Evolutionary conservation across 2,888 invertebrate genomes (phyloP), one percentile per base, ranked within the genome.

Genomic region (Pegoplata infirma): DNA sequence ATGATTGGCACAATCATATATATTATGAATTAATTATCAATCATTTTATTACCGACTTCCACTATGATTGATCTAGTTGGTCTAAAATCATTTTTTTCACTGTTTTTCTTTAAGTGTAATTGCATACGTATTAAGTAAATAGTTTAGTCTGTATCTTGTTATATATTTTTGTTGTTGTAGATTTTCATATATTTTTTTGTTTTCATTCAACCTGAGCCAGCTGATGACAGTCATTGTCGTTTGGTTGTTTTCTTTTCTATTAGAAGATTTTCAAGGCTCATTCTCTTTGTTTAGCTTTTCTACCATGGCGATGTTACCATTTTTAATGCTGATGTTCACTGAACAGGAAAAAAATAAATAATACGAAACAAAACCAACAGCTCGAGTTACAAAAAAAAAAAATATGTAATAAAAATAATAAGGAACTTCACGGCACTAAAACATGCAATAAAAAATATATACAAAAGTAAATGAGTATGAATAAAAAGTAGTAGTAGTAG

Each of bases 301-400:
- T 32, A 8, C 3, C 32, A 32, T 32, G 8, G 32, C 32, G 2
- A 32, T 32, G 10, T 32, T 32, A 32, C n/a, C 56, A 40, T 58
- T 76, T 49, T 19, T 47, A 40, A 67, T 56, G 25, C 51, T 69
- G 32, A 68, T 44, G 8, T 59, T 76, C 76, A 71, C 32, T 66
- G 59, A 71, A 53, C 71, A 61, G 71, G 53, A 76, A 76, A 64
- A n/a, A 58, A 64, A 71, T 51, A 66, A 71, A 68, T 40, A 61
- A 63, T 14, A 55, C 71, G 17, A 55, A 59, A 66, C 69, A 66
- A 69, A 71, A 53, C 61, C 64, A 76, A 69, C 25, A 69, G 59
- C 64, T 51, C 49, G 44, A 55, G 36, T 17, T 40, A n/a, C n/a
- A n/a, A n/a, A n/a, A n/a, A n/a, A n/a, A n/a, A n/a, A n/a, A n/a